Evolutionary conservation across 2,797 vertebrate species (phyloP), one percentile per base, ranked within the genome.

Genomic region (Smutsia gigantea): DNA sequence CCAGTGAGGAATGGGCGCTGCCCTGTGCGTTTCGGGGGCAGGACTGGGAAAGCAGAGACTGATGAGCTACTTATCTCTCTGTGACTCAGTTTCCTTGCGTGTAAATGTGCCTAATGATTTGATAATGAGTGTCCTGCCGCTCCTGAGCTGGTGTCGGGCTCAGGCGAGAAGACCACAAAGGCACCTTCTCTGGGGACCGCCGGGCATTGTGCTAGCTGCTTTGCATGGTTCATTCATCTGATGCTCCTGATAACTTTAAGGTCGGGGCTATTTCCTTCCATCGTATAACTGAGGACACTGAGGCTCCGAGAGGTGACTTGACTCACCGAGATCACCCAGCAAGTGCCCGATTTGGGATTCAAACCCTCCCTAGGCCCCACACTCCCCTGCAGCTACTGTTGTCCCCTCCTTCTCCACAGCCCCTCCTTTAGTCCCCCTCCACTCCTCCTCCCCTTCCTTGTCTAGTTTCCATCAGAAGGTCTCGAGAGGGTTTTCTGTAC

Each of bases 321-420:
- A 39, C 8, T 68, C 64, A 39, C 25, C 29, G 84, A 79, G 89
- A 29, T 39, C 72, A 75, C 64, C 79, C 74, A 90, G 87, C 49
- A 55, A 75, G 64, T 49, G 39, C 2, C 63, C 17, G 1, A 0
- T 72, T 14, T 63, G 93, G 64, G 37, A 53, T 46, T 19, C 37
- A 86, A 89, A 57, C 18, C 4, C 2, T 57, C 72, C 31, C 15
- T 12, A 21, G 74, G 9, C 5, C 27, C 55, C 42, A 7, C 9
- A 10, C 7, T 27, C 29, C 29, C 13, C 55, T 59, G 25, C 4
- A 15, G 39, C 49, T 51, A 13, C 27, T 17, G 4, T 7, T 18
- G 1, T 2, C 29, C 23, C 10, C 57, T 11, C 31, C 69, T 15
- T 0, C 4, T 23, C n/a, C 14, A n/a, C 6, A 0, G 10, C 3